Base-by-base conservation (phyloP, 2,797 vertebrate genomes). In the Oreochromis grahami region DNA sequence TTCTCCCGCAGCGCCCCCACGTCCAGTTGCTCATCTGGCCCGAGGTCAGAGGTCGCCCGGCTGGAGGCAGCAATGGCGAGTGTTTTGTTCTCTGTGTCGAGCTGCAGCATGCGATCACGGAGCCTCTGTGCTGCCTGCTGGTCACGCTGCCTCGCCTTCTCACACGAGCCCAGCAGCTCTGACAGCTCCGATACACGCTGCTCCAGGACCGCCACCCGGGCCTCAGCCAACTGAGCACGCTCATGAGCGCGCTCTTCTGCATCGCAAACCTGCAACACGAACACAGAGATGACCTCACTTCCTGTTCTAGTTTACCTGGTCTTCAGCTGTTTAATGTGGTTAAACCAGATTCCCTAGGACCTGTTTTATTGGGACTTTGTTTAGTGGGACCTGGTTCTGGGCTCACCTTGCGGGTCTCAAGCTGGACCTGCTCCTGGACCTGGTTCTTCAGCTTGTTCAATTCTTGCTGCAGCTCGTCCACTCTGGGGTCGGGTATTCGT, bases 51-150 rank as follows among this genome's bases (percentile, higher is more conserved):
- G 0, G 94, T 76, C 1, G 92, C 88, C 10, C 96, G 94, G 92
- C 94, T 94, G 17, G 97, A 96, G 78, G 97, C 95, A 0, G 98
- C 96, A 0, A 98, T 90, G 65, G 97, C 97, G 60, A 99, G 92
- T 0, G 97, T 98, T 86, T 98, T 98, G 93, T 99, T 99, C 93
- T 99, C 98, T 0, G 96, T 95, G 91, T 99, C 98, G 29, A 99
- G 92, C 95, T 99, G 98, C 72, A 96, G 68, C 21, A 98, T 77
- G 24, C 97, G 97, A 2, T 99, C 98, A 9, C 97, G 93, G 4
- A 99, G 95, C 79, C 97, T 96, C 90, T 97, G 98, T 19, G 96
- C 94, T 6, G 91, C 34, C 83, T 92, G 92, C 83, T 97, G 98
- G 93, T 99, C 98, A 32, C 96, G 97, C 92, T 98, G 98, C 83